Evolutionary conservation across 2,888 invertebrate genomes (phyloP), one percentile per base, ranked within the genome.

Genomic region (Tryphoninae sp.): DNA sequence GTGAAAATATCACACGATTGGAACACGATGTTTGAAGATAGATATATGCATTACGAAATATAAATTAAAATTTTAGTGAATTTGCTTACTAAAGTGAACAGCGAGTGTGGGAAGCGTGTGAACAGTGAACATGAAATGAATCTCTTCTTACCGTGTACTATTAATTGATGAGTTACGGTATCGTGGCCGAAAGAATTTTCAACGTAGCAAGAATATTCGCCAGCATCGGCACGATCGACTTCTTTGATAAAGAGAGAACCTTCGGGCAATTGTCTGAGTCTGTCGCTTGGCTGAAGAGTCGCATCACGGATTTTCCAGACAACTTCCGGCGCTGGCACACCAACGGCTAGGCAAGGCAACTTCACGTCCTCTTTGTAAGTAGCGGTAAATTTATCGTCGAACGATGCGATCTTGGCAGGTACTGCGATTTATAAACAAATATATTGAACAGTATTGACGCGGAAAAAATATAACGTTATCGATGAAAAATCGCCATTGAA

Each of bases 131-230:
- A 23, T 8, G 11, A 1, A 6, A 16, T 1, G 0, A n/a, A 61
- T 19, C 1, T 42, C 42, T 6, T 74, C 89, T 87, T 89, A 96
- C 96, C 96, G 87, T 97, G 96, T 0, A 98, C 97, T 84, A 97
- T 95, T 72, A 98, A 94, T 77, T 96, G 96, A 92, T 98, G 98
- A 0, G 97, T 97, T 69, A 98, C 97, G 16, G 97, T 96, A 89
- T 98, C 98, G 86, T 97, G 96, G 68, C 98, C 98, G 91, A 97
- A 97, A 26, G 96, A 95, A 92, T 98, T 98, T 91, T 97, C 97
- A 19, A 98, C 98, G 87, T 96, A 96, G 92, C 98, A 98, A 0
- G 97, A 96, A 91, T 98, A 98, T 92, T 98, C 98, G 74, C 98
- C 98, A 74, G 97, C 97, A 92, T 98, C 98, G 83, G 96, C 95